Evolutionary conservation across 2,888 invertebrate genomes (phyloP), one percentile per base, ranked within the genome.

Genomic region (Octonoba sinensis): DNA sequence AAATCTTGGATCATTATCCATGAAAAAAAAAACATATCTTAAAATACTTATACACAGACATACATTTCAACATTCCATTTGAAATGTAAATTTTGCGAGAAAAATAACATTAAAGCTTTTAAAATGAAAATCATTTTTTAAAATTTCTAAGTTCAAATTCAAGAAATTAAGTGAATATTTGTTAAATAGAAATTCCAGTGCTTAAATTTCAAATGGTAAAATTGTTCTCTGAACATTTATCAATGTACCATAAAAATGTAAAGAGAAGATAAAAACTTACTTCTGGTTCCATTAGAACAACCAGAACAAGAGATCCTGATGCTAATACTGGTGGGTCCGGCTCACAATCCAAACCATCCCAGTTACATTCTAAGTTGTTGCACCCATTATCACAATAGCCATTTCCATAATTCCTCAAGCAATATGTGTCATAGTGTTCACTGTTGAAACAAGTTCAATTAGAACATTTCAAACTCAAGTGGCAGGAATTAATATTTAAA

Each of bases 311-410:
- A 16, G 93, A 93, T 13, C 97, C 97, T 85, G 87, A 85, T 0
- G 96, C 96, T 8, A 96, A 88, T n/a, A 70, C 93, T 49, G 82
- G 77, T 11, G 79, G 78, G 22, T 84, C 82, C 2, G 72, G 51
- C 60, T 95, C 95, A 87, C 99, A 99, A 88, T 99, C 99, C 79
- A 97, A 90, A 1, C 99, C 99, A 87, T 99, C 99, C 96, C 97
- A 99, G 87, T 96, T 96, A 89, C 99, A 99, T 87, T 96, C 98
- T 3, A 94, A 95, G 86, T 95, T 96, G 89, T 99, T 96, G 88
- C 99, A 99, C 0, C 96, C 96, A 84, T 95, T 93, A 88, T 99
- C 97, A 87, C 99, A 99, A 85, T 93, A 91, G 0, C 97, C 97
- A 87, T 99, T 96, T 3, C 94, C 96, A 87, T 97, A 98, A 87